Evolutionary conservation across 30 jellyfish, hydroid and myxozoan species (phyloP), one percentile per base, ranked within the genome.

Genomic region (Hydractinia symbiolongicarpus): DNA sequence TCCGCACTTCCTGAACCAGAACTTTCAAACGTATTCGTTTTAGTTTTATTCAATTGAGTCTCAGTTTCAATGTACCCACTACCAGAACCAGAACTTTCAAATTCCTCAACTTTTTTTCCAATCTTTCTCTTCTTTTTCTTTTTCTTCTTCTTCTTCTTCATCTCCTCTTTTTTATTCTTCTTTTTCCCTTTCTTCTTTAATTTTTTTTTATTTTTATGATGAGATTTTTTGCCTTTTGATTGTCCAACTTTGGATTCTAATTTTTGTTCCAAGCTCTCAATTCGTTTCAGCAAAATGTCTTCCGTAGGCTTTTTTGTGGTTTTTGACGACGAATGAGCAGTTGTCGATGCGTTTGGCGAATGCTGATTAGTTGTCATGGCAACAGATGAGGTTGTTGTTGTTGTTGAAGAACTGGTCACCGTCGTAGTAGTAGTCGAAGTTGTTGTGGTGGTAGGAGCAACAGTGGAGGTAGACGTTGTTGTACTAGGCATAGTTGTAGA

Each of bases 1-100:
- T 14, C n/a, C 1, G n/a, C 73, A 61, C 90, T 56, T 19, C 87
- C 90, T 17, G 90, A 57, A 6, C 74, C 81, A 4, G 70, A 55
- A 14, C 71, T 30, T 30, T 30, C 44, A 30, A 20, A 30, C 17
- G 67, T 19, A 7, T 71, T 71, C 55, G 17, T 71, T 50, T 71
- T 53, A 20, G 80, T 54, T 71, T 71, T 71, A 8, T 54, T 19
- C 4, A 71, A 19, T 64, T 64, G 52, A 64, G 19, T 51, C 17
- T 51, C 40, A 64, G 74, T 13, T 64, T 64, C 16, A 13, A n/a
- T 44, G 40, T 7, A 6, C 74, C 74, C 74, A 64, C 74, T 64
- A 64, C 19, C 19, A n/a, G 19, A 7, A 64, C 40, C 74, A 54
- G 16, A 55, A 5, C 15, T 11, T 6, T 68, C 82, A 54, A 54